Evolutionary conservation across 1,140 invertebrate species (phyloP), one percentile per base, ranked within the genome.

Genomic region (Zaprionus gabonicus): DNA sequence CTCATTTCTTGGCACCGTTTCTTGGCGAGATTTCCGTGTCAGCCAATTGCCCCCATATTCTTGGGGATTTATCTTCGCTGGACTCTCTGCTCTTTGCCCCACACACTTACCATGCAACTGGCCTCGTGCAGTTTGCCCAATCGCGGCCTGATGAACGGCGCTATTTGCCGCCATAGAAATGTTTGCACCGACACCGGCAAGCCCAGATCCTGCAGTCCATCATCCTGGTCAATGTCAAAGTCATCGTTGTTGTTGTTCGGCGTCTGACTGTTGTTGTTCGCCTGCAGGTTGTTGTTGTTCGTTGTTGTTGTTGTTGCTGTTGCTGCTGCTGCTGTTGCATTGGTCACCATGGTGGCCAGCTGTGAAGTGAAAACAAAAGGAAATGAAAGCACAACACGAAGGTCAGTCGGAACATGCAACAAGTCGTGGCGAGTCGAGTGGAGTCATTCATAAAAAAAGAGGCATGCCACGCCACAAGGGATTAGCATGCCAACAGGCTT

Each of bases 181-280:
- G 98, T 97, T 93, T 99, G 99, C 72, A 99, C 98, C 3, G 98
- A 98, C 74, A 99, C 96, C n/a, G 99, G 99, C 75, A 99, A 94
- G 69, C 97, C 95, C 80, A 97, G 96, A 81, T 97, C 96, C 78
- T 94, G 94, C 75, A 94, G 92, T 15, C 94, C 93, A 79, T 96
- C 95, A 78, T 95, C 94, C 80, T 91, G 91, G 78, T 92, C 91
- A 80, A 92, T 91, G 79, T 92, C 91, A 87, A 84, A 91, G 84
- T 94, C 94, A 64, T 91, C 91, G 71, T 87, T 90, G n/a, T 91
- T 84, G 60, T 92, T 92, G 60, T 83, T 82, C 10, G 81, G 93
- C 91, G 93, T 93, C 49, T 81, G 91, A 31, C 58, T 76, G 64
- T 88, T 85, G 78, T 84, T 82, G 70, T 87, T 87, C 28, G 84